These are phyloP conservation scores for Hoplodrina blanda DNA, from an alignment of 2,888 invertebrate genomes.

Conservation along the genomic window DNA sequence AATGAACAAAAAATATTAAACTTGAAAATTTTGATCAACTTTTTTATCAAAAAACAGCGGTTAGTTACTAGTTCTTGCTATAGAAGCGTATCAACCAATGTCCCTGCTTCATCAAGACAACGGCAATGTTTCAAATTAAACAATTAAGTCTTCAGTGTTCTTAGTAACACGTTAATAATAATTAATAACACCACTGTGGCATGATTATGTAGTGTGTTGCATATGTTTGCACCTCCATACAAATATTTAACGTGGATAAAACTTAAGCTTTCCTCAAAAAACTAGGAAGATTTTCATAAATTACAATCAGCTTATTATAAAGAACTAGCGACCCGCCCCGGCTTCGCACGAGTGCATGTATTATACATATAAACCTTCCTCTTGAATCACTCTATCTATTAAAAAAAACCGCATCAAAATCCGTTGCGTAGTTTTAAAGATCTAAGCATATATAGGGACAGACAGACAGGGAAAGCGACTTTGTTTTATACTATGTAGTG, in stretches of 20 bases:
- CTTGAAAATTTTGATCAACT: background rate
- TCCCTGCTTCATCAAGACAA: constrained; percentile 9
- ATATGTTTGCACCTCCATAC: constrained; percentile 14
- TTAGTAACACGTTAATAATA: constrained; percentile 27
- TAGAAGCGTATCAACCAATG: constrained; percentile 9
- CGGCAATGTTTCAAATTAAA: constrained; percentile 2
- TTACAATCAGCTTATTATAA: no score
- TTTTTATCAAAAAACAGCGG: background rate
- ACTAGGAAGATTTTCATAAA: no score
- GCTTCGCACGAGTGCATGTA: no score
- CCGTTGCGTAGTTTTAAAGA: no score
- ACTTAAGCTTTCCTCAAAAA: no score
- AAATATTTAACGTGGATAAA: background rate
- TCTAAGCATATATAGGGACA: no score
- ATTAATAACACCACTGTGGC: constrained; percentile 16
- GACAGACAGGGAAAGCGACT: no score
- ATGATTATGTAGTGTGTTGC: background rate
- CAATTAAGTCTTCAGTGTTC: constrained; percentile 24
- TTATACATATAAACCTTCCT: no score
- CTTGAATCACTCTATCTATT: no score
- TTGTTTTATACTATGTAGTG: no score
- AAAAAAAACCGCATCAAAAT: no score
- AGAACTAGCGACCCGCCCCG: no score
- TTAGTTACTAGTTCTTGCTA: background rate
- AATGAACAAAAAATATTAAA: background rate